Evolutionary conservation across 23 tunicate genomes (phyloP).

Genomic region (Aplidium turbinatum): DNA sequence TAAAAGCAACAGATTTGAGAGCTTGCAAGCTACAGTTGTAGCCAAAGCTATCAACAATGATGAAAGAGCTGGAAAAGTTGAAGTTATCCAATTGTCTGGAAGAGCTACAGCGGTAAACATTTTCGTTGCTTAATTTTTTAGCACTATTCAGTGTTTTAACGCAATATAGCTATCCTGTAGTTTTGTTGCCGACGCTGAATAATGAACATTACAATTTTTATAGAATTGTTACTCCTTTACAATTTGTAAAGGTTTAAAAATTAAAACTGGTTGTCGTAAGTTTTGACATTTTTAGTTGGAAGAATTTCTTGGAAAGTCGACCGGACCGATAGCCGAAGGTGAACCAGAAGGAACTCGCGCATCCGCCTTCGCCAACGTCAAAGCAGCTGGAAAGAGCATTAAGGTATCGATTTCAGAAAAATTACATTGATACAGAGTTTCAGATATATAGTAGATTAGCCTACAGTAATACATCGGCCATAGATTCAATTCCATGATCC

Average conservation of each 20-base stretch:
- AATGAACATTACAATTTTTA: too few species aligned
- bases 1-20: constrained; percentile 67
- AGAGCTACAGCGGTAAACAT: constrained; percentile 47
- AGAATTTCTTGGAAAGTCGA: constrained; percentile 44
- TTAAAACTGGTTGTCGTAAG: neutral
- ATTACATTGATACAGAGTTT: too few species aligned
- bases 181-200: too few species aligned
- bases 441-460: too few species aligned
- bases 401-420: too few species aligned
- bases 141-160: too few species aligned
- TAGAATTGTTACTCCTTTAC: neutral
- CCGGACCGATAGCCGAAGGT: constrained; percentile 55
- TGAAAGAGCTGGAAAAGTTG: constrained; percentile 87
- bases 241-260: too few species aligned
- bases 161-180: too few species aligned
- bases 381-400: constrained; percentile 21
- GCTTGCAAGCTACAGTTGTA: constrained; percentile 63
- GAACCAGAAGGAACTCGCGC: constrained; percentile 36
- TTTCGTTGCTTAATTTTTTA: too few species aligned
- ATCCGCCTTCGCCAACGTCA: constrained; percentile 23
- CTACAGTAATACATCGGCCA: too few species aligned
- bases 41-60: constrained; percentile 71
- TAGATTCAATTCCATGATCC: too few species aligned
- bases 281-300: constrained; percentile 28
- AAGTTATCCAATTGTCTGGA: constrained; percentile 12